phyloP scores from a whole-genome alignment of 2,113 vertebrate genomes.

The Hemiprocne comata region DNA sequence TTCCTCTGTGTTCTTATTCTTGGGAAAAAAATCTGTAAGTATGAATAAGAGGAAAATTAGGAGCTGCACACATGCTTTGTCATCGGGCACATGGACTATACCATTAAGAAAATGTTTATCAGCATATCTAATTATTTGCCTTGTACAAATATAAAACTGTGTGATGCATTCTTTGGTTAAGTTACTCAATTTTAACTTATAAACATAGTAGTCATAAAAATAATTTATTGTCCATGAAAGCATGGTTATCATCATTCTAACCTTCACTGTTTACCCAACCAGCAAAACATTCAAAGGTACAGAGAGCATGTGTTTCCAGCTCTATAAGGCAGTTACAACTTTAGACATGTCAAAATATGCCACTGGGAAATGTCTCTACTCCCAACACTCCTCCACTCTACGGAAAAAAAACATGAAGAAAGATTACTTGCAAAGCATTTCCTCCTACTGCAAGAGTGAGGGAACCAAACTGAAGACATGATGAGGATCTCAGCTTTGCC shows the following conservation, averaged over 20 bases:
- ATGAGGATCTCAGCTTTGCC: not conserved
- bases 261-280: not conserved
- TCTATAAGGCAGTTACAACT: not conserved
- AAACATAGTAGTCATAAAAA: not conserved
- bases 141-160: not conserved
- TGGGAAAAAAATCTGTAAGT: not conserved
- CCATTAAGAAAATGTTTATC: not conserved
- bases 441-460: not conserved
- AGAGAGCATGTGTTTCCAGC: not conserved
- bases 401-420: not conserved
- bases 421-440: not conserved
- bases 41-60: not conserved
- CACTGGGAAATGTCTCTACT: not conserved
- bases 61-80: not conserved
- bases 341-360: not conserved
- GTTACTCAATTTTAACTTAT: not conserved
- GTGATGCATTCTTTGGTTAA: not conserved
- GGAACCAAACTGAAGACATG: not conserved
- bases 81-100: not conserved
- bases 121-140: not conserved
- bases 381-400: not conserved
- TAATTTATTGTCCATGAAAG: not conserved
- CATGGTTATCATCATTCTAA: not conserved
- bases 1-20: not conserved
- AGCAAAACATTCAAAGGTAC: not conserved